A percentile compares a stretch with the other conserved stretches of the same genome.
These are phyloP conservation scores for Rhabdomys pumilio DNA, from an alignment of 2,797 vertebrate species.

Conservation along the genomic window DNA sequence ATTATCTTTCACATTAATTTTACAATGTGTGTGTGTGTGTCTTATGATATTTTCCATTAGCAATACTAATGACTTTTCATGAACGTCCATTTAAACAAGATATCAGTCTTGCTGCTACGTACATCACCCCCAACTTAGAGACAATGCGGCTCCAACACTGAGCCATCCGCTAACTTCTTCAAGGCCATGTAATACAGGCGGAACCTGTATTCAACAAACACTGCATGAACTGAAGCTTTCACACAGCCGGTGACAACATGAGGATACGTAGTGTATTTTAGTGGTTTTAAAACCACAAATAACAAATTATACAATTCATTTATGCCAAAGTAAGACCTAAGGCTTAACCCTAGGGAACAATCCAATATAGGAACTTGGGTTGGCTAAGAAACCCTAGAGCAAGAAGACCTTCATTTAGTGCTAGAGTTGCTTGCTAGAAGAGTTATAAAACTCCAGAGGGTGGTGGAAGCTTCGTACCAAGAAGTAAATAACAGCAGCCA, in stretches of 20 bases:
- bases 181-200: background rate
- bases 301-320: background rate
- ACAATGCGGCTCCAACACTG: background rate
- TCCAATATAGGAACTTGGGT: background rate
- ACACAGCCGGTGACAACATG: too few relatives aligned
- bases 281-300: background rate
- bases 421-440: background rate
- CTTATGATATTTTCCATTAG: background rate
- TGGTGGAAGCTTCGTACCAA: background rate
- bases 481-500: background rate
- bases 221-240: background rate
- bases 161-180: background rate
- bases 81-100: background rate
- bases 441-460: background rate
- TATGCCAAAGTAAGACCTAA: background rate
- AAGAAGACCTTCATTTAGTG: background rate
- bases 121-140: background rate
- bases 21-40: background rate
- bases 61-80: background rate
- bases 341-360: background rate
- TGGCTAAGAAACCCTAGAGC: background rate
- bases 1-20: conserved; percentile 37
- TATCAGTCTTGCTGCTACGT: background rate
- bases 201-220: background rate
- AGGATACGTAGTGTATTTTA: background rate